phyloP scores from a whole-genome alignment of 2,113 vertebrate genomes.

The Heterocephalus glaber region DNA sequence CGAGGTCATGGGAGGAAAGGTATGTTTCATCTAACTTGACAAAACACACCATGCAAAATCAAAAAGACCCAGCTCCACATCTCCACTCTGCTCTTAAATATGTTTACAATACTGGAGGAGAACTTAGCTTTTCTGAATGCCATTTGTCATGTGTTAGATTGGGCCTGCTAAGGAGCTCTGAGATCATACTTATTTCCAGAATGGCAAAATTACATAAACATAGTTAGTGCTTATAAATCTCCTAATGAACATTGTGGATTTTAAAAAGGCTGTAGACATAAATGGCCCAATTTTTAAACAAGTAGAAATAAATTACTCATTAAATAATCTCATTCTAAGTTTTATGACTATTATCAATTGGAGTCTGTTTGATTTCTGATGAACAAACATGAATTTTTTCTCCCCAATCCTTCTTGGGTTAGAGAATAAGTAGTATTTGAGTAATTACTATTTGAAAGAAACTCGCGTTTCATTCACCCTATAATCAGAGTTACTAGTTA shows the following conservation, averaged over 20 bases:
- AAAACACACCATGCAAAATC: rapidly evolving
- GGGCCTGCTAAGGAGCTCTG: background rate
- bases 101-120: background rate
- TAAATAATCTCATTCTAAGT: background rate
- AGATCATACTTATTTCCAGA: background rate
- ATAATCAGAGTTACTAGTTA: background rate
- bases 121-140: background rate
- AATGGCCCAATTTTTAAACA: background rate
- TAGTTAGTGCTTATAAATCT: background rate
- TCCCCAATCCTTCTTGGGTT: background rate
- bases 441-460: background rate
- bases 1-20: constrained; percentile 91
- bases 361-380: constrained; percentile 23
- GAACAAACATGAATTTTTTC: background rate
- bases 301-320: background rate
- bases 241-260: background rate
- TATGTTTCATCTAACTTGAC: constrained; percentile 69
- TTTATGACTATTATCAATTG: background rate
- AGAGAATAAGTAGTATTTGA: background rate
- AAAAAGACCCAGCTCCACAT: background rate
- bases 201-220: background rate
- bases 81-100: background rate
- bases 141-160: background rate
- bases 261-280: background rate
- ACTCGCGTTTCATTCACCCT: background rate